A percentile compares a stretch with the other conserved stretches of the same genome.
phyloP scores from a whole-genome alignment of 2,888 invertebrate genomes.

The Limnephilus rhombicus region DNA sequence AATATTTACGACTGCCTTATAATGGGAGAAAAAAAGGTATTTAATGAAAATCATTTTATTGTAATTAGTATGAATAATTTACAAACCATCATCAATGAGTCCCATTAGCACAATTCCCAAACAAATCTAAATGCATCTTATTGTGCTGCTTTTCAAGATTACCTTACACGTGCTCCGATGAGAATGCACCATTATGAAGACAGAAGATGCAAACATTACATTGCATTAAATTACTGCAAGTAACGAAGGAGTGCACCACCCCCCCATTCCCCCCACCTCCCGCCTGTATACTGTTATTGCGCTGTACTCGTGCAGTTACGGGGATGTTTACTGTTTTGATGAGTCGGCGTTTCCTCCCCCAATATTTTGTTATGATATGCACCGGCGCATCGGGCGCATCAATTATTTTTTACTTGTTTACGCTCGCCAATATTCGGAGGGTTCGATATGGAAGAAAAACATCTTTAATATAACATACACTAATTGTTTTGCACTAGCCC shows the following conservation, averaged over 20 bases:
- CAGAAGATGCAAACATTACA: slow-evolving; percentile 65
- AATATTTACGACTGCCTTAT: too few relatives aligned
- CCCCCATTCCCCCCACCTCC: too few relatives aligned
- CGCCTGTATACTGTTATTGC: not conserved
- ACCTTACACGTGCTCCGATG: not conserved
- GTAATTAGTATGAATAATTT: too few relatives aligned
- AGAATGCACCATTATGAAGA: slow-evolving; percentile 60
- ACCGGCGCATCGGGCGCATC: slow-evolving; percentile 56
- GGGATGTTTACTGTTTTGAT: slow-evolving; percentile 80
- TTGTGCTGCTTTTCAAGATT: not conserved
- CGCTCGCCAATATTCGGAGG: slow-evolving; percentile 35
- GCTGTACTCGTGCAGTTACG: slow-evolving; percentile 67
- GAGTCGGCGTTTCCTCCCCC: slow-evolving; percentile 73
- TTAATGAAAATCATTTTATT: too few relatives aligned
- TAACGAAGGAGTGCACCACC: slow-evolving; percentile 54
- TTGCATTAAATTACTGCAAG: slow-evolving; percentile 63
- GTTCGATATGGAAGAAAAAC: slow-evolving; percentile 41
- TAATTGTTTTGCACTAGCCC: slow-evolving; percentile 35
- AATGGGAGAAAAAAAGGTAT: too few relatives aligned
- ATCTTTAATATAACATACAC: slow-evolving; percentile 13
- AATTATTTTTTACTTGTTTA: slow-evolving; percentile 61
- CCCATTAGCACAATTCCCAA: not conserved
- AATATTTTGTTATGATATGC: slow-evolving; percentile 63
- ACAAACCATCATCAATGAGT: not conserved
- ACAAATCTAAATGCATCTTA: not conserved